Base-by-base conservation (phyloP, 2,797 vertebrate species). In the Echeneis naucrates region DNA sequence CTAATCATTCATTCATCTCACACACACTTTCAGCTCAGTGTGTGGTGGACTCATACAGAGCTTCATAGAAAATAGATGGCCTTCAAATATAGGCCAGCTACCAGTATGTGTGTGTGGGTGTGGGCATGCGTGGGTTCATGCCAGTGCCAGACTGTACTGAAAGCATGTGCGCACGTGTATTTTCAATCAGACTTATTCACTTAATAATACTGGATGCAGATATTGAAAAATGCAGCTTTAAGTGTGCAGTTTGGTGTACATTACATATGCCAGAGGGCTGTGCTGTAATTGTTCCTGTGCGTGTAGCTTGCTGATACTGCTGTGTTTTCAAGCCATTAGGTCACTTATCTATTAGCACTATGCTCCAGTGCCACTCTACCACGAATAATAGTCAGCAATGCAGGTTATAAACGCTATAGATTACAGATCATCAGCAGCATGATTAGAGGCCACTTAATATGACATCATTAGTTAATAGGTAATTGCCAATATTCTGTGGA, bases 1-100 rank as follows among this genome's bases (percentile, higher is more conserved):
- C 56, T 76, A 80, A 87, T 86, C 78, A 68, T 68, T 81, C 62
- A 80, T 86, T 91, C 82, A 81, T 81, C 77, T 80, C 85, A 6
- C 51, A 52, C 66, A 30, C 68, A 75, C 68, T 76, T 40, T 16
- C 65, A 52, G 69, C 75, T 77, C 80, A 82, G 77, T 80, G 73
- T 86, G 83, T 32, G 76, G 83, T 64, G 63, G 76, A 86, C 48
- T 80, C 85, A 80, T 5, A 53, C 81, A 56, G 82, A 81, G 75
- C 67, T 70, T 78, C 61, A 79, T 52, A 71, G 64, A 82, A 85
- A 86, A 87, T 75, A 82, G 69, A 82, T 67, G 68, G 69, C 79
- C 75, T 87, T 87, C 55, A 87, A 79, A 84, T 80, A 83, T 82
- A 77, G 53, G 35, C 42, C 27, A 72, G 54, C 58, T 64, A 60